Evolutionary conservation across 2,797 vertebrate genomes (phyloP), one percentile per base, ranked within the genome.

Genomic region (Pristis pectinata): DNA sequence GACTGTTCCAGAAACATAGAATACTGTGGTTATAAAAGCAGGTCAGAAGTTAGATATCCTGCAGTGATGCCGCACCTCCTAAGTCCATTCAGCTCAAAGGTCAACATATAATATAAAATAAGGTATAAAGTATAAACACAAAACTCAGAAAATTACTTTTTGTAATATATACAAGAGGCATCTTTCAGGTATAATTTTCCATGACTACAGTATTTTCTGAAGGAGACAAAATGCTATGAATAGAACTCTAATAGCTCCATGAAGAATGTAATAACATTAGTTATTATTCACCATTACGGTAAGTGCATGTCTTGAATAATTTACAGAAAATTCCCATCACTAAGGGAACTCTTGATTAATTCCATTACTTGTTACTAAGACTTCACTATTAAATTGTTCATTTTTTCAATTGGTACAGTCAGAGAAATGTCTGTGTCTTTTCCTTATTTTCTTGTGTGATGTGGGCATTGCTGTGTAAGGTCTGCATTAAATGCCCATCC

Each of bases 221-320:
- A 91, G 59, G 56, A 64, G 87, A 91, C 7, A 64, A 37, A 37
- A 17, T 64, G 17, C 22, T 91, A 91, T 91, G 34, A 91, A 37
- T 64, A 37, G 87, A 91, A 64, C n/a, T 9, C 87, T 64, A 19
- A 91, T 41, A 64, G 87, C 87, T 67, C 61, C n/a, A 9, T 41
- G 19, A 37, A 22, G n/a, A 91, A 91, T 67, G 8, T 24, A 67
- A 91, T 37, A 64, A n/a, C 87, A 34, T n/a, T 15, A 87, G 53
- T 87, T 87, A 59, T 87, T 87, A 87, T 87, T 59, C 83, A 87
- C 83, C 30, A 59, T 87, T 59, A 59, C 30, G 9, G n/a, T 22
- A 91, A 91, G n/a, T 67, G 61, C 61, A 91, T 24, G 34, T 91
- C n/a, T 91, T 91, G 87, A 91, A 67, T 91, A 91, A 91, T 91